A percentile compares a stretch with the other conserved stretches of the same genome.
Conservation (phyloP, 2,888 invertebrate genomes). For the Alcis repandata region DNA sequence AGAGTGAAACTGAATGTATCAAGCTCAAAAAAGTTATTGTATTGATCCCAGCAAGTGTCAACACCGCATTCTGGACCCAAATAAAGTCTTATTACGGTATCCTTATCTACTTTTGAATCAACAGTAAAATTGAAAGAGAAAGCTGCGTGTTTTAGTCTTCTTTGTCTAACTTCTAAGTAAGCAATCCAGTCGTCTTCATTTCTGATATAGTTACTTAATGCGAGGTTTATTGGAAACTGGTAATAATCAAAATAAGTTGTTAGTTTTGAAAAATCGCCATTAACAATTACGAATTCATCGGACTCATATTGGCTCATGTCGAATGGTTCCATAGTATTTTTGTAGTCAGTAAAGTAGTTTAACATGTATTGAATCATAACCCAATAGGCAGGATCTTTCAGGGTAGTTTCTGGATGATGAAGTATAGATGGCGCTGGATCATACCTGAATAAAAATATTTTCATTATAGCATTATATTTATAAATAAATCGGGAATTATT, state of each 20-base stretch:
- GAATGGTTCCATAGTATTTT: slow-evolving; percentile 62
- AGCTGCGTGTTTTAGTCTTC: slow-evolving; percentile 67
- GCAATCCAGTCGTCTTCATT: slow-evolving; percentile 46
- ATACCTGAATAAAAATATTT: slow-evolving; percentile 60
- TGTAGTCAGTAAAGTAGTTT: slow-evolving; percentile 70
- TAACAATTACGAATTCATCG: slow-evolving; percentile 62
- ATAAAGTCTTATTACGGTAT: slow-evolving; percentile 69
- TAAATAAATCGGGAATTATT: no score
- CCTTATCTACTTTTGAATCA: slow-evolving; percentile 57
- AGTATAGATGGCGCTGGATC: slow-evolving; percentile 76
- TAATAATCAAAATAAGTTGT: slow-evolving; percentile 72
- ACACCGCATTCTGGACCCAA: slow-evolving; percentile 71
- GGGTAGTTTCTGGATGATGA: slow-evolving; percentile 75
- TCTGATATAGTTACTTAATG: slow-evolving; percentile 51
- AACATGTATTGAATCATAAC: slow-evolving; percentile 65
- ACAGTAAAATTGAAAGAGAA: slow-evolving; percentile 69
- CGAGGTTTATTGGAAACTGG: slow-evolving; percentile 65
- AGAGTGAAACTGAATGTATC: slow-evolving; percentile 64
- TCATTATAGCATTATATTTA: neutral
- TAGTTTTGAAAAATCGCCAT: slow-evolving; percentile 61
- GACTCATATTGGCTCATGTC: slow-evolving; percentile 65
- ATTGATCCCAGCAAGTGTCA: slow-evolving; percentile 63
- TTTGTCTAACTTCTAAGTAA: slow-evolving; percentile 67
- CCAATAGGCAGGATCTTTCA: slow-evolving; percentile 78
- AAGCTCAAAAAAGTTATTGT: slow-evolving; percentile 69